Evolutionary conservation across 2,797 vertebrate species (phyloP), one percentile per base, ranked within the genome.

Genomic region (Sebastes cheni): DNA sequence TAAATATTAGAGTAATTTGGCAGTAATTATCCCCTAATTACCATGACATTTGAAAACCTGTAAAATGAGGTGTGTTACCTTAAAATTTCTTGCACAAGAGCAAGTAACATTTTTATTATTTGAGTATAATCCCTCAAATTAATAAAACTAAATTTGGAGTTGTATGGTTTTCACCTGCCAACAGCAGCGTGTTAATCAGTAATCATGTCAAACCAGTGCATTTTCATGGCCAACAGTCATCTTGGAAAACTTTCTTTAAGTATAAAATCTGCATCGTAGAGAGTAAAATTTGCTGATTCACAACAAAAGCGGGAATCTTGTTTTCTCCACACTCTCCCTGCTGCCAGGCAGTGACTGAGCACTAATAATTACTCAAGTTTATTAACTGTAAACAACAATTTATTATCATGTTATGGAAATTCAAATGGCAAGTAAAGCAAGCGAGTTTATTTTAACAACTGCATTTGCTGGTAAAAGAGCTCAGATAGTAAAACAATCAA

Each of bases 181-280:
- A 6, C 85, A 88, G 86, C 27, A 9, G 74, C 1, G 29, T 87
- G 86, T 92, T 90, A 82, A 71, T 82, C 71, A 70, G 52, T 81
- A 52, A 70, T 86, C 54, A 66, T 59, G 71, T 87, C 74, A 86
- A 81, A 84, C 81, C 91, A 89, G 92, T 92, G 92, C 92, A 91
- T 92, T 92, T 91, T 85, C 92, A 94, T 91, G 91, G 93, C 90
- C 86, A 85, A 80, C 80, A 82, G 32, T 83, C 72, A 42, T 69
- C 64, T 77, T 55, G 67, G 65, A 67, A 82, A 84, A 80, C 66
- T 50, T 68, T 52, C 30, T 54, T 3, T 2, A 42, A 81, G 65
- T 78, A 64, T 70, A 89, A 77, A 86, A 50, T 34, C 22, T 72
- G 61, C 42, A 20, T 50, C 61, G 67, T 36, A 52, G 20, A 69